These are phyloP conservation scores for Tautogolabrus adspersus DNA, from an alignment of 2,113 vertebrate species.

Conservation along the genomic window DNA sequence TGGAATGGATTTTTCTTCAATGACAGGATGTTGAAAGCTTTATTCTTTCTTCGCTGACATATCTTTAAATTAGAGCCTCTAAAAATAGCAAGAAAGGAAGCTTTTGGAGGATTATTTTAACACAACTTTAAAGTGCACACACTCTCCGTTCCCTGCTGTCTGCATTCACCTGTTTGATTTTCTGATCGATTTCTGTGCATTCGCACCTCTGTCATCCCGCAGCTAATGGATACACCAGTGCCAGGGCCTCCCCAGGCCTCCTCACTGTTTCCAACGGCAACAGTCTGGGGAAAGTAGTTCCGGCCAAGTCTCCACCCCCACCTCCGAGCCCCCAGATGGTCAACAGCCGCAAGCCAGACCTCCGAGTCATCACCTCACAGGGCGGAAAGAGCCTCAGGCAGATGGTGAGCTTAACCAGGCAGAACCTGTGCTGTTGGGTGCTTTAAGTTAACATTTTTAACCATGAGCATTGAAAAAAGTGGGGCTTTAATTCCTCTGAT, in stretches of 20 bases:
- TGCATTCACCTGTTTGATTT: slow-evolving; percentile 67
- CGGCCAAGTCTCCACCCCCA: slow-evolving; percentile 92
- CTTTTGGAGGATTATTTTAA: slow-evolving; percentile 38
- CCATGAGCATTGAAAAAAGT: background rate
- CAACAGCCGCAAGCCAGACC: slow-evolving; percentile 93
- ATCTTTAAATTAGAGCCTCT: slow-evolving; percentile 21
- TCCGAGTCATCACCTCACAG: slow-evolving; percentile 97
- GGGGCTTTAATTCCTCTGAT: background rate
- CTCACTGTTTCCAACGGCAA: slow-evolving; percentile 95
- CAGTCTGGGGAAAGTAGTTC: slow-evolving; percentile 94
- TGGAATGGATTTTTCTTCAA: slow-evolving; percentile 1
- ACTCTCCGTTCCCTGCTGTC: slow-evolving; percentile 22
- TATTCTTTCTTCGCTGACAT: background rate
- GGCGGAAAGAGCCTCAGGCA: slow-evolving; percentile 95
- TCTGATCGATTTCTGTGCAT: slow-evolving; percentile 58
- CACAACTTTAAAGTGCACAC: slow-evolving; percentile 4
- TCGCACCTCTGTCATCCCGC: slow-evolving; percentile 55
- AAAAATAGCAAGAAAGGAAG: slow-evolving; percentile 29
- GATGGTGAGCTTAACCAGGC: slow-evolving; percentile 89
- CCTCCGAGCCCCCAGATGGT: slow-evolving; percentile 88
- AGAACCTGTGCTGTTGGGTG: slow-evolving; percentile 17
- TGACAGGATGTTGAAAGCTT: slow-evolving; percentile 4
- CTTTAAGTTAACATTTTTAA: slow-evolving; percentile 25
- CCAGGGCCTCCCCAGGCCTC: slow-evolving; percentile 94
- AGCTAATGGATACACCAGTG: slow-evolving; percentile 97